Conservation (phyloP, 35 echinoderm and acorn worm species). For the Amphiura filiformis region DNA sequence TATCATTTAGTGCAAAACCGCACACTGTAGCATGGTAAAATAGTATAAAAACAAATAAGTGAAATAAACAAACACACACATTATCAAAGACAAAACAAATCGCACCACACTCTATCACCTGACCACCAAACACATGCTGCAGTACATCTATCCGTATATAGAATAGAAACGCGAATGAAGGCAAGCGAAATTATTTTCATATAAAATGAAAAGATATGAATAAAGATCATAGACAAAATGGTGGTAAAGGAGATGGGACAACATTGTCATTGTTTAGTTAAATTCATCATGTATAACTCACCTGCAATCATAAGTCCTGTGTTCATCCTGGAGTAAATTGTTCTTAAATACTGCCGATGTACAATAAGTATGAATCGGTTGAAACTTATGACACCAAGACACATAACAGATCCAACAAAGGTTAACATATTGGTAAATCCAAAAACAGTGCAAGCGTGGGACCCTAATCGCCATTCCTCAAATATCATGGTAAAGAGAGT, state of each 20-base stretch:
- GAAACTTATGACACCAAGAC: constrained; percentile 83
- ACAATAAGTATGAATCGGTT: constrained; percentile 92
- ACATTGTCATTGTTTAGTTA: no score
- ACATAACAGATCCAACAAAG: constrained; percentile 96
- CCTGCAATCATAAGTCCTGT: constrained; percentile 73
- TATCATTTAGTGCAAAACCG: no score
- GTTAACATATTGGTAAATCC: constrained; percentile 89
- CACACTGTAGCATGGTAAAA: no score
- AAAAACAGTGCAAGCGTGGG: constrained; percentile 24
- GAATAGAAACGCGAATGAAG: not conserved
- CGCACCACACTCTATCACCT: no score
- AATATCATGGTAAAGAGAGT: constrained; percentile 66
- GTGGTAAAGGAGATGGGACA: no score
- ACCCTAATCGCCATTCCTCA: constrained; percentile 38
- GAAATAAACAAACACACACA: no score
- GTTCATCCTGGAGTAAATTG: constrained; percentile 56
- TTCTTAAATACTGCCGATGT: constrained; percentile 60
- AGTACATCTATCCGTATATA: no score
- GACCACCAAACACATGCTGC: no score
- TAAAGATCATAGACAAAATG: not conserved
- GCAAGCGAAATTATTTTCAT: not conserved
- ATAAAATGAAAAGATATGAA: not conserved
- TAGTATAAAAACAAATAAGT: no score
- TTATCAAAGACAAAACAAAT: no score
- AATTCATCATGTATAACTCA: no score